Evolutionary conservation across 2,888 invertebrate species (phyloP).

Genomic region (Boloria selene): DNA sequence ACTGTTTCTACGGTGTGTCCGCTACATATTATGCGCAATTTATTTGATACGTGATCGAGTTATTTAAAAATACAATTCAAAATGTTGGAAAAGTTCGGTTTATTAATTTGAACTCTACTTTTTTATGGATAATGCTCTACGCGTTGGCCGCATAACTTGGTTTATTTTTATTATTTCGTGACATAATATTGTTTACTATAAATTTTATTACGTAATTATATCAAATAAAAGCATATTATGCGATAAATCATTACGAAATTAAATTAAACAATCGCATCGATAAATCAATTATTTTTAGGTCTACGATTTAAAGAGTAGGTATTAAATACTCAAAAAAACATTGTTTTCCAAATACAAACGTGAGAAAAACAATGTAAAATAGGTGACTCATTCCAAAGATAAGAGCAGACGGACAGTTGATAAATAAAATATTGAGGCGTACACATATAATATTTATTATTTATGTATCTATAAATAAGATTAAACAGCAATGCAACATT

Average conservation of each 20-base stretch:
- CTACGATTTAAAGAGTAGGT: background rate
- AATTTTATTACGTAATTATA: too few species aligned
- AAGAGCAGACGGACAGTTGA: conserved; percentile 5
- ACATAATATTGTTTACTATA: too few species aligned
- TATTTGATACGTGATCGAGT: background rate
- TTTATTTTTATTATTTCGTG: too few species aligned
- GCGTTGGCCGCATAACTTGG: background rate
- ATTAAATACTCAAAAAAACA: background rate
- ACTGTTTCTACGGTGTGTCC: background rate
- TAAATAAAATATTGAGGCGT: background rate
- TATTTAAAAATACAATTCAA: conserved; percentile 2
- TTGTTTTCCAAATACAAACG: background rate
- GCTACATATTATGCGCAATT: conserved; percentile 10
- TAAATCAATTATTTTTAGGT: background rate
- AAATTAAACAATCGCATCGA: too few species aligned
- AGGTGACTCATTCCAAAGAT: conserved; percentile 1
- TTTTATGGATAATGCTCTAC: background rate
- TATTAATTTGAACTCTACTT: background rate
- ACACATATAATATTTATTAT: background rate
- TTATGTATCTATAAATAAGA: too few species aligned
- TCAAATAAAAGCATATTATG: too few species aligned
- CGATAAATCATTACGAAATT: too few species aligned
- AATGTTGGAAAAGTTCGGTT: background rate
- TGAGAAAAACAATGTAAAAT: conserved; percentile 1
- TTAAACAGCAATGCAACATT: conserved; percentile 44